Evolutionary conservation across 2,113 vertebrate genomes (phyloP), one percentile per base, ranked within the genome.

Genomic region (Montifringilla adamsi): DNA sequence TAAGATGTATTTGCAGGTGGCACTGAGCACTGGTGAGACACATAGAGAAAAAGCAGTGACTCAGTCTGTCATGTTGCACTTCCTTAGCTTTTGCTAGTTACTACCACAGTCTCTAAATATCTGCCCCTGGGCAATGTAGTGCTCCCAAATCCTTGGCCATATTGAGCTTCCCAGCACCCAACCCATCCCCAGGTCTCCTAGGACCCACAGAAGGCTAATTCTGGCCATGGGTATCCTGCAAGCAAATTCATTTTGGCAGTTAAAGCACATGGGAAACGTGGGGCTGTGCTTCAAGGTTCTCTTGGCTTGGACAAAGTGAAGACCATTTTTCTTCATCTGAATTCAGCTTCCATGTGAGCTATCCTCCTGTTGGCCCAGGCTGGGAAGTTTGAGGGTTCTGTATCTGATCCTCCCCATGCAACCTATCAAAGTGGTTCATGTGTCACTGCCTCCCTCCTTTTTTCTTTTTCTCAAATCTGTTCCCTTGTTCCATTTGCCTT

Each of bases 11-110:
- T 37, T 55, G 6, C 53, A 72, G 44, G 39, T 22, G 72, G 15
- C 11, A 30, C 30, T 35, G 43, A 86, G 47, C 5, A 83, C 15
- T 46, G 28, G 11, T 46, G 33, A 69, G 18, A 81, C 8, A 50
- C 8, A 30, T 0, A 53, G 22, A 62, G 21, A 18, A 24, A 23
- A 21, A 26, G 4, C 0, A 59, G 47, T 44, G n/a, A 8, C 22
- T 53, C 30, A 44, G 12, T 17, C 37, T 33, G 12, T 46, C 31
- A 37, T 49, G 56, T 79, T 58, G 5, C 21, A 37, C 27, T 47
- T 56, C 24, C n/a, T 66, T 67, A 44, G 17, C 14, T 75, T 86
- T 75, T 79, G 22, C 26, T 16, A 30, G 13, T 47, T 72, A 79
- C 31, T 33, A 60, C 33, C 27, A 53, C 21, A 73, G 19, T 28